Conservation (phyloP, 2,888 invertebrate genomes). For the Pristionchus maxplancki region DNA sequence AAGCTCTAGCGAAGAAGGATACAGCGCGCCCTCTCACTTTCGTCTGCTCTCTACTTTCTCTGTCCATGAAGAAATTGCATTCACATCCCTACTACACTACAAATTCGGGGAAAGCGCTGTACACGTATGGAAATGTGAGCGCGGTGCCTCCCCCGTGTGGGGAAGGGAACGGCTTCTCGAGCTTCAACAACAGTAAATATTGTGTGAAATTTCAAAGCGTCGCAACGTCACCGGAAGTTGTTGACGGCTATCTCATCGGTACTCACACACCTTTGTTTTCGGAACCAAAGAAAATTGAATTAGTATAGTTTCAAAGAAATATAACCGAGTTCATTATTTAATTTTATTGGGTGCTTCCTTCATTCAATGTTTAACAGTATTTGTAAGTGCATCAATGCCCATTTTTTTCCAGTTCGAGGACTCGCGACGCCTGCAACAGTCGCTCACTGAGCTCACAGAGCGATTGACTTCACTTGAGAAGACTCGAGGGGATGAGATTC, state of each 20-base stretch:
- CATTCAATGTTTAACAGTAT: too few species aligned
- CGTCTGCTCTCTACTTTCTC: not conserved
- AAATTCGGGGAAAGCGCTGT: not conserved
- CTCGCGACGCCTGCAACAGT: conserved; percentile 73
- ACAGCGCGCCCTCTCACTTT: not conserved
- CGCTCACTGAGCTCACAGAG: conserved; percentile 76
- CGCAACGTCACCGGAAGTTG: not conserved
- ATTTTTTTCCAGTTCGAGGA: conserved; percentile 72
- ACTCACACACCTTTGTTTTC: not conserved
- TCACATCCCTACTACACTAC: not conserved
- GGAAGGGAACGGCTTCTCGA: not conserved
- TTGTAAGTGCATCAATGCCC: too few species aligned
- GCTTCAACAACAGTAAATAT: not conserved
- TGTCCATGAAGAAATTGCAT: not conserved
- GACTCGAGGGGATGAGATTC: conserved; percentile 77
- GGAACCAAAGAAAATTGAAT: too few species aligned
- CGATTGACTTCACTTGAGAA: conserved; percentile 75
- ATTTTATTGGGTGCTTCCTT: too few species aligned
- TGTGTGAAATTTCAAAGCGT: not conserved
- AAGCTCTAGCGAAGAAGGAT: not conserved
- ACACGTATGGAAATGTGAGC: not conserved
- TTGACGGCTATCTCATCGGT: not conserved
- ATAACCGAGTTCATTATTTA: too few species aligned
- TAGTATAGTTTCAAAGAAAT: too few species aligned
- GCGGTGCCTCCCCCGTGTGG: not conserved